These are phyloP conservation scores for Seladonia tumulorum DNA, from an alignment of 2,888 invertebrate genomes.

Conservation along the genomic window DNA sequence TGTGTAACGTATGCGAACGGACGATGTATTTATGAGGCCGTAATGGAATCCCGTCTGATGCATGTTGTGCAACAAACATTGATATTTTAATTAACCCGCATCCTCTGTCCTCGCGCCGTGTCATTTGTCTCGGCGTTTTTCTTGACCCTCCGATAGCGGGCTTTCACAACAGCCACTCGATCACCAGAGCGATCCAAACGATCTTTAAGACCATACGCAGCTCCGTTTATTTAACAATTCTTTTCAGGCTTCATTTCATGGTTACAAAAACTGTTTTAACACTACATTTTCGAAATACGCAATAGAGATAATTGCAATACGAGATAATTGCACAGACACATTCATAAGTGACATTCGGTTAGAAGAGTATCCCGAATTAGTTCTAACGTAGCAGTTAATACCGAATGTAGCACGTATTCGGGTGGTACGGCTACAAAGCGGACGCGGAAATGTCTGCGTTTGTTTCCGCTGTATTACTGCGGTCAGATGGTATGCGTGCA, in stretches of 20 bases:
- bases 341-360: constrained; percentile 32
- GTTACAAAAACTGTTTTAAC: too few relatives aligned
- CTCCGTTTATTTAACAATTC: background rate
- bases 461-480: constrained; percentile 53
- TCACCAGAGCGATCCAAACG: background rate
- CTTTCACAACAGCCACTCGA: background rate
- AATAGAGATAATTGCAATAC: too few relatives aligned
- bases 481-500: constrained; percentile 61
- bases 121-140: background rate
- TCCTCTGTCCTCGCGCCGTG: constrained; percentile 4
- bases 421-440: constrained; percentile 55
- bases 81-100: constrained; percentile 35
- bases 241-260: background rate
- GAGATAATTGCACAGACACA: constrained; percentile 26
- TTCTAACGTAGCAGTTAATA: constrained; percentile 57
- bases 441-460: constrained; percentile 55
- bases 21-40: constrained; percentile 8
- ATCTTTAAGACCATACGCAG: background rate
- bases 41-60: constrained; percentile 22
- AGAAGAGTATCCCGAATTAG: constrained; percentile 58
- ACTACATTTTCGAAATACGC: too few relatives aligned
- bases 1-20: constrained; percentile 33
- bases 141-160: background rate
- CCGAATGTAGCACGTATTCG: constrained; percentile 44
- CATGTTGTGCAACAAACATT: background rate